phyloP scores from a whole-genome alignment of 2,797 vertebrate species.

The Hephaestus fuliginosus region DNA sequence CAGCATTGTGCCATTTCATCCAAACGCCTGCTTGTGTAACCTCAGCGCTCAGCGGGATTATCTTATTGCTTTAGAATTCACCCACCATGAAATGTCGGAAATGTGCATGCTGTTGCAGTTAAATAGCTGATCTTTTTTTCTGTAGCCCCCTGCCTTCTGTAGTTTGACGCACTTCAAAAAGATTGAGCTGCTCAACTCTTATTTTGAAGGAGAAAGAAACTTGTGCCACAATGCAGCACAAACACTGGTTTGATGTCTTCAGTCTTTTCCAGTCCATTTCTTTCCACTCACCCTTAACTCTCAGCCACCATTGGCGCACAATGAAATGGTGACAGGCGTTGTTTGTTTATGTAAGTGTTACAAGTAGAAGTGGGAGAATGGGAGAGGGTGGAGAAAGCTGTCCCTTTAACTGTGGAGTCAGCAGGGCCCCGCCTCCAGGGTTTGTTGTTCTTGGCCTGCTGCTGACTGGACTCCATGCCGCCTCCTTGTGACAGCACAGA shows the following conservation, averaged over 20 bases:
- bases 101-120: slow-evolving; percentile 11
- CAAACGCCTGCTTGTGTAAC: slow-evolving; percentile 69
- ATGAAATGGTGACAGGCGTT: slow-evolving; percentile 58
- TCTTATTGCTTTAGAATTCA: slow-evolving; percentile 45
- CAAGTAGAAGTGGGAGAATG: slow-evolving; percentile 57
- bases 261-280: slow-evolving; percentile 30
- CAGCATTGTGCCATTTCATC: slow-evolving; percentile 63
- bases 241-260: slow-evolving; percentile 32
- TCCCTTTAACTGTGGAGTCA: slow-evolving; percentile 79
- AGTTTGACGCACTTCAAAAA: slow-evolving; percentile 6
- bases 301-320: slow-evolving; percentile 33
- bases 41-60: slow-evolving; percentile 46
- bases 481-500: slow-evolving; percentile 74
- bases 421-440: slow-evolving; percentile 72
- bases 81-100: slow-evolving; percentile 25
- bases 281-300: slow-evolving; percentile 35
- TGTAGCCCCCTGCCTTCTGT: not conserved
- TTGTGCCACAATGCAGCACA: slow-evolving; percentile 10
- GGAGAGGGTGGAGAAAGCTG: slow-evolving; percentile 62
- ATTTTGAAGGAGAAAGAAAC: not conserved
- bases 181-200: slow-evolving; percentile 16
- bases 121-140: slow-evolving; percentile 12
- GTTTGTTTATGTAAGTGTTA: slow-evolving; percentile 76
- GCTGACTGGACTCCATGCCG: slow-evolving; percentile 67
- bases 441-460: slow-evolving; percentile 79